Base-by-base conservation (phyloP, 2,888 invertebrate species). In the Synanthedon tipuliformis region DNA sequence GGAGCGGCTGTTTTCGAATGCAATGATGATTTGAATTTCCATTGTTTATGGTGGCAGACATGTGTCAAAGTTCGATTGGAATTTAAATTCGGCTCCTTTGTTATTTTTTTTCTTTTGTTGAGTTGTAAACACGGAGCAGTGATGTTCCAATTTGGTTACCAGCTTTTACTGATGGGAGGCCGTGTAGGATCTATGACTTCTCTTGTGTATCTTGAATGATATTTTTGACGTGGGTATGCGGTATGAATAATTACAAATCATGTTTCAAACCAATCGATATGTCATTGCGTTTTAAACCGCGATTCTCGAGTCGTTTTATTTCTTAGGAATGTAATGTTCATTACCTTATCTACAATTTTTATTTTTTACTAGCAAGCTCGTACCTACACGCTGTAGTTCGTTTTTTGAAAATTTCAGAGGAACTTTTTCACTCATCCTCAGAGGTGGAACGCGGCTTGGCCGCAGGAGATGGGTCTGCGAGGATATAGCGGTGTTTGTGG, bases 11-110 rank as follows among this genome's bases (percentile, higher is more conserved):
- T 76, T 78, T 34, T 34, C 34, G 74, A 78, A 79, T 74, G 68
- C 73, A 70, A 81, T 76, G 81, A 87, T 86, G 87, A 87, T 87
- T 87, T 81, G 87, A 83, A 81, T 85, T 84, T 82, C 81, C 79
- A 86, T 87, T 87, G 87, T 87, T 86, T 87, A 84, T 87, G 85
- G 87, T 86, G 87, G 87, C 87, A 87, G 87, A 85, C 87, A 86
- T 87, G 85, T 86, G 87, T 87, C 87, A 86, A 85, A 86, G 86
- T 86, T 87, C 87, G 85, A 86, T 83, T 81, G 82, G 87, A 85
- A 87, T 85, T 86, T 81, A 81, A 84, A 86, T 85, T 87, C 87
- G 87, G 87, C 84, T 81, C 73, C 83, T 86, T 87, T 87, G 87
- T 86, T 83, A 78, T 79, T 73, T 63, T 34, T 69, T 72, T 71